Evolutionary conservation across 2,113 vertebrate species (phyloP), one percentile per base, ranked within the genome.

Genomic region (Salvelinus fontinalis): DNA sequence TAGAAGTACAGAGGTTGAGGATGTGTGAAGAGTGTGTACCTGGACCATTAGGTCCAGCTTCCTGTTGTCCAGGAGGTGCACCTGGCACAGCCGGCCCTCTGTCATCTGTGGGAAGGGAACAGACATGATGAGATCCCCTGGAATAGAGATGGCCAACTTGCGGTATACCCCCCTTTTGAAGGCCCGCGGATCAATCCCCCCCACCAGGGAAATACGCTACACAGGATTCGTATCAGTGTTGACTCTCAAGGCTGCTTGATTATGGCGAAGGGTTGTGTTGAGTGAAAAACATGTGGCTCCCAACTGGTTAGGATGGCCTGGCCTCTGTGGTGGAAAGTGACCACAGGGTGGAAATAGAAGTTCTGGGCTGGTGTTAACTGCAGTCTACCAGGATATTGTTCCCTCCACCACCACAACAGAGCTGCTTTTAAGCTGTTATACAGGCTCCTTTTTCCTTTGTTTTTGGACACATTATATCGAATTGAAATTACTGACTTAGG

Each of bases 1-100:
- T 13, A 62, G 2, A 62, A 27, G 64, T 6, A 24, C 12, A 2
- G 64, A 14, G 2, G 24, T 16, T 31, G 24, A 44, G 39, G 39
- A 13, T 66, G 64, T 27, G 22, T 4, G 64, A 8, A 49, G 59
- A 31, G 26, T 13, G 31, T 9, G 18, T 93, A 99, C 98, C 96
- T 99, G 98, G 85, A 99, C 97, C 91, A 99, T 93, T 85, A 99
- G 95, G 89, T 99, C 97, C 93, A 99, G 91, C 81, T 95, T 95
- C 84, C 98, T 94, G 83, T 94, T 96, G 86, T 99, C 97, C 44
- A 99, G 95, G 85, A 99, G 96, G 82, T 94, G 95, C 74, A 99
- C 94, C 92, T 96, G 96, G 88, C 96, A 98, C 83, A 95, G 95
- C 75, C 97, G 93, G 76, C 97, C 97, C 89, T 99, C 98, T 27